These are phyloP conservation scores for Neodiprion fabricii DNA, from an alignment of 1,140 invertebrate species.

Conservation along the genomic window DNA sequence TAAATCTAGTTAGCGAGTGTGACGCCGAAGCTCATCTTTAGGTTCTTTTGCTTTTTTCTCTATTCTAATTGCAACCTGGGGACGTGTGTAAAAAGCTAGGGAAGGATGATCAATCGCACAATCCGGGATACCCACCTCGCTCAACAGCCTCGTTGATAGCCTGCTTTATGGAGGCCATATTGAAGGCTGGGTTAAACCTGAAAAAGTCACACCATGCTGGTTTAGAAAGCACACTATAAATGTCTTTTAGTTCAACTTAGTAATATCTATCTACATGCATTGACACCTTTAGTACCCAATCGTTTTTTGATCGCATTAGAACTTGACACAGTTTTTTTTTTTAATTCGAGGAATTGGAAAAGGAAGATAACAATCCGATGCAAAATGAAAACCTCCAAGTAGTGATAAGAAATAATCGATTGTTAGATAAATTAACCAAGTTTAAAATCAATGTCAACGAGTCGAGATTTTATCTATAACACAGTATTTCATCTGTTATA, in stretches of 20 bases:
- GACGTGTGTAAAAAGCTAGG: not conserved
- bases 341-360: too few relatives aligned
- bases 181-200: constrained; percentile 89
- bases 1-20: too few relatives aligned
- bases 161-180: constrained; percentile 91
- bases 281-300: constrained; percentile 37
- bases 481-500: too few relatives aligned
- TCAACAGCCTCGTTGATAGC: constrained; percentile 92
- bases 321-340: not conserved
- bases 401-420: too few relatives aligned
- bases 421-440: too few relatives aligned
- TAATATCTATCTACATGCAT: constrained; percentile 30
- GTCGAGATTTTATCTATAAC: too few relatives aligned
- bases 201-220: constrained; percentile 54
- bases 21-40: too few relatives aligned
- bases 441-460: too few relatives aligned
- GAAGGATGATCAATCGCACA: not conserved
- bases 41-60: too few relatives aligned
- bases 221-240: constrained; percentile 29
- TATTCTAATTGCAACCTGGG: not conserved
- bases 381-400: too few relatives aligned
- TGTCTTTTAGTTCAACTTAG: constrained; percentile 9
- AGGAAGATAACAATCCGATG: too few relatives aligned
- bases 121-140: constrained; percentile 69
- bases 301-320: not conserved